Percentiles rank a stretch among this genome's conserved stretches.
Evolutionary conservation across 2,888 invertebrate species (phyloP).

Genomic region (Parnassius smintheus): DNA sequence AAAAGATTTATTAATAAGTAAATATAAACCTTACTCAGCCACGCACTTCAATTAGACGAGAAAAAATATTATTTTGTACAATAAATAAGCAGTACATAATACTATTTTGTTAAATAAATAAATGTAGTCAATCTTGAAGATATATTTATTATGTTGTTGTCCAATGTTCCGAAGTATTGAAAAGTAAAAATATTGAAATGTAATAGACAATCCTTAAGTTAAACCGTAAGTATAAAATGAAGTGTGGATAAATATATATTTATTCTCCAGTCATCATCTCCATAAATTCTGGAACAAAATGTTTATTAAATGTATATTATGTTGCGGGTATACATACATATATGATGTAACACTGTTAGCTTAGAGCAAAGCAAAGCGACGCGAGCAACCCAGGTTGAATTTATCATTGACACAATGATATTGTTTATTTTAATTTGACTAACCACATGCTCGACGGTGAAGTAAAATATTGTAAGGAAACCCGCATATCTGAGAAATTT

Average conservation of each 20-base stretch:
- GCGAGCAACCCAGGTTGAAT: no score
- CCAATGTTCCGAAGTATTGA: constrained; percentile 64
- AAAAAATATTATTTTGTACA: constrained; percentile 74
- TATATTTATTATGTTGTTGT: constrained; percentile 45
- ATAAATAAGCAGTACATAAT: constrained; percentile 62
- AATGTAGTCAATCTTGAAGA: constrained; percentile 11
- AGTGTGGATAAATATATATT: constrained; percentile 46
- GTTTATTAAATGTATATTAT: constrained; percentile 10
- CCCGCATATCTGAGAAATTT: no score
- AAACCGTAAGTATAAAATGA: constrained; percentile 59
- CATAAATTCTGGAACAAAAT: constrained; percentile 91
- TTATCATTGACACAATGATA: no score
- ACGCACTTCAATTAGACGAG: constrained; percentile 75
- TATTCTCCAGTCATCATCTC: constrained; percentile 98
- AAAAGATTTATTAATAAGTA: constrained; percentile 79
- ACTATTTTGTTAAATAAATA: constrained; percentile 49
- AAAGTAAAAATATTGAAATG: constrained; percentile 68
- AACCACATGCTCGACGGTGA: no score
- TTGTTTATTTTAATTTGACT: no score
- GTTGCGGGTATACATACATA: no score
- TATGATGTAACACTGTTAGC: no score
- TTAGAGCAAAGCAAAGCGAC: no score
- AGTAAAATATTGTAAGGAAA: no score
- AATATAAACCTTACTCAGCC: constrained; percentile 77
- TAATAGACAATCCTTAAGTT: constrained; percentile 63